phyloP scores from a whole-genome alignment of 2,113 vertebrate genomes.

The Nasalis larvatus region DNA sequence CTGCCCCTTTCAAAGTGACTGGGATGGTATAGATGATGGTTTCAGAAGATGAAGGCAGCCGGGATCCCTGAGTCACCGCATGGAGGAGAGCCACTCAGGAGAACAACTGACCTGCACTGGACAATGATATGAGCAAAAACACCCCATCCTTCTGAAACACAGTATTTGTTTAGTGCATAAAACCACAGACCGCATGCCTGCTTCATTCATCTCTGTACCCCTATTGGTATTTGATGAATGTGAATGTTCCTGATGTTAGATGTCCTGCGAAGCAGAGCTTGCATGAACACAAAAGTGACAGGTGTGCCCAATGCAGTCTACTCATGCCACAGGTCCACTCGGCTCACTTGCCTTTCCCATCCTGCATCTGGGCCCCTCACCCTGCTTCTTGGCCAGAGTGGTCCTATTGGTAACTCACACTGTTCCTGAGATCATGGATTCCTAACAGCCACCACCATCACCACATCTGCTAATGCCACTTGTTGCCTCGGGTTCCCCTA shows the following conservation, averaged over 20 bases:
- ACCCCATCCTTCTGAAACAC: neutral
- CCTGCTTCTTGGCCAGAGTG: neutral
- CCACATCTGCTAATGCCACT: neutral
- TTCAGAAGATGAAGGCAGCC: neutral
- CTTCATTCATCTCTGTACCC: neutral
- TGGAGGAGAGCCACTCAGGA: neutral
- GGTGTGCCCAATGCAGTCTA: too few relatives aligned
- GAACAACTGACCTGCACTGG: neutral
- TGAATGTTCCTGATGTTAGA: neutral
- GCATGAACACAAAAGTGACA: neutral
- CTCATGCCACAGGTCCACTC: neutral
- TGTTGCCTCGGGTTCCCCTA: neutral
- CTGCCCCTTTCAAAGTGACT: neutral
- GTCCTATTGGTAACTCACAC: neutral
- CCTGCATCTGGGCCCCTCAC: neutral
- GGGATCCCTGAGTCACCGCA: neutral
- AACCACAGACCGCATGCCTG: fast-evolving
- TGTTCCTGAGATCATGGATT: neutral
- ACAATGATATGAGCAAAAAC: neutral
- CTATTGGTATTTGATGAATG: too few relatives aligned
- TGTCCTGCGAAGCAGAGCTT: neutral
- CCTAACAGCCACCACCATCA: neutral
- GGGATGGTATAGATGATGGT: neutral
- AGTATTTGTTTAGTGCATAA: neutral
- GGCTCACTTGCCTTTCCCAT: neutral